A percentile compares a stretch with the other conserved stretches of the same genome.
Evolutionary conservation across 1,140 invertebrate genomes (phyloP).

Genomic region (Uloborus diversus): DNA sequence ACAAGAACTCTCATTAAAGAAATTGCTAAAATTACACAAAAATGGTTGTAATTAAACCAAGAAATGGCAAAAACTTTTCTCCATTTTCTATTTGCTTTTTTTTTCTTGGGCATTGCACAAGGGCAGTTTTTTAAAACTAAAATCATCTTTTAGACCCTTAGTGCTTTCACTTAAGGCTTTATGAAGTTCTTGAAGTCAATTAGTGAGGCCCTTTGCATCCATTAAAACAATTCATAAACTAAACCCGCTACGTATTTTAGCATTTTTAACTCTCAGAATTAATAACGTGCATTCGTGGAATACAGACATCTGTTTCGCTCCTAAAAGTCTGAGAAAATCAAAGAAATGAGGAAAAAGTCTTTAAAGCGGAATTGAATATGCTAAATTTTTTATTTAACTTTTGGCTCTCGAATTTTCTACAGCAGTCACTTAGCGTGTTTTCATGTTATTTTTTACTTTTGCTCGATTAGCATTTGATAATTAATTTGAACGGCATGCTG

Average conservation of each 20-base stretch:
- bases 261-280: constrained; percentile 40
- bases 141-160: too few relatives aligned
- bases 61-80: constrained; percentile 4
- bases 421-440: constrained; percentile 29
- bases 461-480: constrained; percentile 49
- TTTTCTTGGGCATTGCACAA: too few relatives aligned
- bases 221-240: constrained; percentile 45
- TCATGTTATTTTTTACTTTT: constrained; percentile 17
- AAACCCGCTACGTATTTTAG: neutral
- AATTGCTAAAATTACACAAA: constrained; percentile 19
- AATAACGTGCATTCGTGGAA: constrained; percentile 37
- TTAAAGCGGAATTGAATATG: constrained; percentile 32
- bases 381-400: constrained; percentile 29
- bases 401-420: constrained; percentile 20
- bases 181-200: constrained; percentile 42
- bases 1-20: neutral
- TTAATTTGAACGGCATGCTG: constrained; percentile 46
- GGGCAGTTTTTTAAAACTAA: too few relatives aligned
- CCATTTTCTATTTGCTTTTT: constrained; percentile 10
- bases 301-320: constrained; percentile 27
- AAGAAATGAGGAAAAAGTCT: constrained; percentile 29
- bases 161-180: constrained; percentile 7
- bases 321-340: constrained; percentile 9
- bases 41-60: constrained; percentile 16
- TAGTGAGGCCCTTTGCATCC: constrained; percentile 22